phyloP scores from a whole-genome alignment of 1,140 invertebrate species.

The Chironomus striatipennis region DNA sequence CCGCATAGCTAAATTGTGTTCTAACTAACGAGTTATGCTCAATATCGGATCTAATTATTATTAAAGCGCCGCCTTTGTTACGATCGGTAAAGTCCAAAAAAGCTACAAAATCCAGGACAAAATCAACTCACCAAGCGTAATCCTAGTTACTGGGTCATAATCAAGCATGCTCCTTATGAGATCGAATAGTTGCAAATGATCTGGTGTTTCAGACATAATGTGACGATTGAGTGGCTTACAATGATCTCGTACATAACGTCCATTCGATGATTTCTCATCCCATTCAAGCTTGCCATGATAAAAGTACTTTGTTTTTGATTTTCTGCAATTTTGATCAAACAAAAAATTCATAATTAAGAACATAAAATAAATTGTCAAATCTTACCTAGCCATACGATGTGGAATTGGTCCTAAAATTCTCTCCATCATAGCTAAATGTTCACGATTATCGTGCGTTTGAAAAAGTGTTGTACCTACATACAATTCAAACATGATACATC shows the following conservation, averaged over 20 bases:
- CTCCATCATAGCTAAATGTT: conserved; percentile 99
- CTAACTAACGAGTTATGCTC: too few species aligned
- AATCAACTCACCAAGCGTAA: conserved; percentile 59
- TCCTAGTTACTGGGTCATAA: conserved; percentile 86
- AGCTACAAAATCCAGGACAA: too few species aligned
- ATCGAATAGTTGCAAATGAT: conserved; percentile 89
- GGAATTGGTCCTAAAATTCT: conserved; percentile 93
- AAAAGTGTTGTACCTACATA: conserved; percentile 98
- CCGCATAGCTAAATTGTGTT: too few species aligned
- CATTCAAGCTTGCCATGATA: conserved; percentile 90
- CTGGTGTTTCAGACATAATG: conserved; percentile 76
- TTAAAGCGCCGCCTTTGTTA: too few species aligned
- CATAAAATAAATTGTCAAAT: conserved; percentile 32
- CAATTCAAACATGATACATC: conserved; percentile 96
- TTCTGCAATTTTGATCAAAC: conserved; percentile 42
- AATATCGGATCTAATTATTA: too few species aligned
- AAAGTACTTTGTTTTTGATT: conserved; percentile 96
- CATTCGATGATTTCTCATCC: conserved; percentile 89
- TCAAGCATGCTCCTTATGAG: conserved; percentile 93
- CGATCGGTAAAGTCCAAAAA: too few species aligned
- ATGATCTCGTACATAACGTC: conserved; percentile 93
- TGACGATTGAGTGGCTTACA: conserved; percentile 97
- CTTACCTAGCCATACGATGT: conserved; percentile 55
- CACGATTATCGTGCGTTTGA: conserved; percentile 99
- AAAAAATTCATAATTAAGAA: conserved; percentile 30